These are phyloP conservation scores for Popillia japonica DNA, from an alignment of 1,140 invertebrate genomes.

Conservation along the genomic window DNA sequence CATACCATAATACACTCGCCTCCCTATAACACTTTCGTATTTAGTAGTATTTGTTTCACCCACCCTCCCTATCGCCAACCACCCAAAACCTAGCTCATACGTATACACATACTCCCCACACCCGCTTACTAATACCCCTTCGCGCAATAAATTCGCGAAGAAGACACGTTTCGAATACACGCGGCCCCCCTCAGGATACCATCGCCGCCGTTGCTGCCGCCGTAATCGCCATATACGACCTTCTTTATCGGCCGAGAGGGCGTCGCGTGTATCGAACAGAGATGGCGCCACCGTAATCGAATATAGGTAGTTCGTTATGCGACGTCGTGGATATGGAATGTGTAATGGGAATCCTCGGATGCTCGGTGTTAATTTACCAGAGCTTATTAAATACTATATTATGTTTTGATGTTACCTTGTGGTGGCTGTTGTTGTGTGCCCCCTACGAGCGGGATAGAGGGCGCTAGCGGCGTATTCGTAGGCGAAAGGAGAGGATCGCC, in stretches of 20 bases:
- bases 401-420: slow-evolving; percentile 58
- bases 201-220: no score
- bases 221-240: background rate
- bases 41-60: background rate
- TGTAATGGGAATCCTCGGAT: slow-evolving; percentile 50
- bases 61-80: no score
- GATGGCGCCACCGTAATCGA: slow-evolving; percentile 24
- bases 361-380: slow-evolving; percentile 56
- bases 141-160: slow-evolving; percentile 26
- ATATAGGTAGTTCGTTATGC: slow-evolving; percentile 30
- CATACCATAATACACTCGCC: background rate
- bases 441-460: slow-evolving; percentile 29
- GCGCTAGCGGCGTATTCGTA: slow-evolving; percentile 8
- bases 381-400: slow-evolving; percentile 60
- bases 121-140: slow-evolving; percentile 17
- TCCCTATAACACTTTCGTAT: slow-evolving; percentile 2
- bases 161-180: slow-evolving; percentile 28
- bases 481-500: background rate
- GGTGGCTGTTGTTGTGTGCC: slow-evolving; percentile 41
- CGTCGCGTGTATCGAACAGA: background rate
- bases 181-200: no score
- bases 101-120: background rate
- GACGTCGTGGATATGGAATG: slow-evolving; percentile 55
- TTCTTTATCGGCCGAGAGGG: slow-evolving; percentile 12
- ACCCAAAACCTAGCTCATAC: background rate